Evolutionary conservation across 2,888 invertebrate genomes (phyloP).

Genomic region (Thera britannica): DNA sequence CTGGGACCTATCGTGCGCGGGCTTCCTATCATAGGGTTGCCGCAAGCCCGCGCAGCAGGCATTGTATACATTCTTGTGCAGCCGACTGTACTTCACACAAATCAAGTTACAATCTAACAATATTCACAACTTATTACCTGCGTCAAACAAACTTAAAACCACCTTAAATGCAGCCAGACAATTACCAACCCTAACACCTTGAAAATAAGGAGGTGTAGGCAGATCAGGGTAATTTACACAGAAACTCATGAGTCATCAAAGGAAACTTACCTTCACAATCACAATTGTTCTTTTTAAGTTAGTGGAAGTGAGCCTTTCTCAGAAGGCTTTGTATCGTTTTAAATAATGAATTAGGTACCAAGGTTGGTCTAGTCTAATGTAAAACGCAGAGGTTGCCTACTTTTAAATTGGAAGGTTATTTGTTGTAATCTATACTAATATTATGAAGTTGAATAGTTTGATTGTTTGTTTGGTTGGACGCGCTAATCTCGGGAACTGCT

Average conservation of each 20-base stretch:
- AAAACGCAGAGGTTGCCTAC: conserved; percentile 10
- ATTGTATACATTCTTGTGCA: no score
- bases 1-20: no score
- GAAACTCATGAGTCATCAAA: conserved; percentile 30
- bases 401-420: conserved; percentile 5
- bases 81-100: neutral
- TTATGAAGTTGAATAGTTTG: no score
- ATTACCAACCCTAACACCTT: conserved; percentile 16
- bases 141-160: conserved; percentile 5
- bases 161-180: neutral
- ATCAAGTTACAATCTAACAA: conserved; percentile 14
- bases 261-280: conserved; percentile 21
- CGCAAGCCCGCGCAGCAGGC: no score
- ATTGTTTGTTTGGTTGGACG: no score
- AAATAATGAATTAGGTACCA: conserved; percentile 16
- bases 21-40: no score
- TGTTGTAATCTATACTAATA: neutral
- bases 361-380: conserved; percentile 5
- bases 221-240: conserved; percentile 5
- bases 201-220: neutral
- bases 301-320: conserved; percentile 27
- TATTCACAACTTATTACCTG: conserved; percentile 25
- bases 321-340: conserved; percentile 17
- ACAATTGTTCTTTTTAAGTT: conserved; percentile 23
- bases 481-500: no score